Percentiles rank a stretch among this genome's conserved stretches.
Evolutionary conservation across 2,113 vertebrate species (phyloP).

Genomic region (Phylloscopus trochiloides): DNA sequence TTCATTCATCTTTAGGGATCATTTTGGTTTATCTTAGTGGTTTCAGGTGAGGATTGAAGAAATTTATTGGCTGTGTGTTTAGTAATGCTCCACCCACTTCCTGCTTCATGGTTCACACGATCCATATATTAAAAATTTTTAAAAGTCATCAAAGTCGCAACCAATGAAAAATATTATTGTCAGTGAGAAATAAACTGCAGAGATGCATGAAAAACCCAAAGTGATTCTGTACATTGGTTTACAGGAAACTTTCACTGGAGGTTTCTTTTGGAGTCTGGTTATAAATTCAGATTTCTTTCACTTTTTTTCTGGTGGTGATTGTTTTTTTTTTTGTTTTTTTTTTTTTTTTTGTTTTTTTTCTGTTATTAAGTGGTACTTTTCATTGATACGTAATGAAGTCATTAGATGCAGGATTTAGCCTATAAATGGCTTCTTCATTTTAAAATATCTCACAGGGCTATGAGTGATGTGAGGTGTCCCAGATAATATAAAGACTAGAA

Average conservation of each 20-base stretch:
- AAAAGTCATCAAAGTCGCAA: not conserved
- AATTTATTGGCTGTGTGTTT: not conserved
- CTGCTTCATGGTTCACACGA: not conserved
- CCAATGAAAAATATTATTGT: not conserved
- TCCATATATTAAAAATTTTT: not conserved
- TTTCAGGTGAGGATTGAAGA: not conserved
- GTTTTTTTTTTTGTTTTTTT: not conserved
- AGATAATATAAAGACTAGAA: not conserved
- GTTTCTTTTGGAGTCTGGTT: not conserved
- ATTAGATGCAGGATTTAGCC: not conserved
- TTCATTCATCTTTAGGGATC: not conserved
- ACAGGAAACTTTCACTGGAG: not conserved
- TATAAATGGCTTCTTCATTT: not conserved
- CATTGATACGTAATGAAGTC: not conserved
- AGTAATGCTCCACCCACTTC: not conserved
- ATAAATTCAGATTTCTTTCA: not conserved
- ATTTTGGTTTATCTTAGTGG: not conserved
- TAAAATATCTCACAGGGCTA: fast-evolving
- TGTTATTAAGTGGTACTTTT: not conserved
- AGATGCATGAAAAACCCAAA: not conserved
- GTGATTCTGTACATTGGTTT: not conserved
- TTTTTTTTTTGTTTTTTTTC: too few species aligned
- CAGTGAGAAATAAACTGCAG: not conserved
- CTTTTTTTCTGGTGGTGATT: not conserved
- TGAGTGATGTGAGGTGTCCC: fast-evolving